These are phyloP conservation scores for Corythoichthys intestinalis DNA, from an alignment of 2,113 vertebrate species.

Conservation along the genomic window DNA sequence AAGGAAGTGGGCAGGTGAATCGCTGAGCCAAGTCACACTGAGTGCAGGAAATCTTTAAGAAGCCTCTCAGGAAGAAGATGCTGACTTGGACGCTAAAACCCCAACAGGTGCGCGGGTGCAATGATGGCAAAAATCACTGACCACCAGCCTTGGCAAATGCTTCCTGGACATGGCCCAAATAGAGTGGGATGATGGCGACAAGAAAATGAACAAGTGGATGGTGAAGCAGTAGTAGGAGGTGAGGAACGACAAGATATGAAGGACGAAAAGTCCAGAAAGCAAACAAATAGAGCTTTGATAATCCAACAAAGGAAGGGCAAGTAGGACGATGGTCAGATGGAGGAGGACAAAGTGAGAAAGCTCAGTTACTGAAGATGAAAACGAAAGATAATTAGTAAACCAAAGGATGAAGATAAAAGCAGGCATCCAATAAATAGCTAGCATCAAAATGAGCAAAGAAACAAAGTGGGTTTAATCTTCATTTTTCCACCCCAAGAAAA, in stretches of 20 bases:
- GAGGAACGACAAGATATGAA: conserved; percentile 27
- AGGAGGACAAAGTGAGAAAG: conserved; percentile 33
- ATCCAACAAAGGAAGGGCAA: conserved; percentile 32
- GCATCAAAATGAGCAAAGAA: background rate
- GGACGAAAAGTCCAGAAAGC: conserved; percentile 29
- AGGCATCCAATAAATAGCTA: conserved; percentile 2
- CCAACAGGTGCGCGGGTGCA: conserved; percentile 39
- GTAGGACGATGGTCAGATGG: conserved; percentile 12
- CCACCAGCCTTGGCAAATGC: conserved; percentile 60
- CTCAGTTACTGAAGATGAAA: conserved; percentile 46
- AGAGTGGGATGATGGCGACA: conserved; percentile 17
- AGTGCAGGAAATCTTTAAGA: conserved; percentile 53
- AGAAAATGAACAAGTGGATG: conserved; percentile 31
- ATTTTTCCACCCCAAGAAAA: background rate
- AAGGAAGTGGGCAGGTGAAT: conserved; percentile 33
- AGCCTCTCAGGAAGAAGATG: conserved; percentile 51
- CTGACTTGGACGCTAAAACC: conserved; percentile 38
- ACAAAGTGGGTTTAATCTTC: background rate
- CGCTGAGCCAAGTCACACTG: conserved; percentile 43
- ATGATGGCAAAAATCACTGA: conserved; percentile 39
- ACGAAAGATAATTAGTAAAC: conserved; percentile 40
- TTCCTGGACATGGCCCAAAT: conserved; percentile 48
- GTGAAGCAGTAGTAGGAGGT: conserved; percentile 9
- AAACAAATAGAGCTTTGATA: conserved; percentile 19
- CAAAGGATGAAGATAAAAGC: conserved; percentile 17